These are phyloP conservation scores for Chymomyza costata DNA, from an alignment of 1,140 invertebrate species.

Conservation along the genomic window DNA sequence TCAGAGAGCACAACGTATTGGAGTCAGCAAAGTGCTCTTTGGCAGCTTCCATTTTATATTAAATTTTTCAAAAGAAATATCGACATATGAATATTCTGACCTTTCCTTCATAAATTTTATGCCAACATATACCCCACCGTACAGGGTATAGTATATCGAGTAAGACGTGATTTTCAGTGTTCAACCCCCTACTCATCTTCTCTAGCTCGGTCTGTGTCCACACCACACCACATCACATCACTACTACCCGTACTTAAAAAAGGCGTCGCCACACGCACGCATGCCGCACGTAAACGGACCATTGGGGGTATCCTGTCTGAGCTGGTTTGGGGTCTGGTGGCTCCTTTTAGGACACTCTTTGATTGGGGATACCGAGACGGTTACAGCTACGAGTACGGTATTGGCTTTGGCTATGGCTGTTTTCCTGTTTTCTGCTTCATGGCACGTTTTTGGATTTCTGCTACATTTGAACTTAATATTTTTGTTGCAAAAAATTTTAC, in stretches of 20 bases:
- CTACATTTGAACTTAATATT: constrained; percentile 74
- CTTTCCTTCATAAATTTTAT: constrained; percentile 61
- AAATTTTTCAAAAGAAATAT: constrained; percentile 55
- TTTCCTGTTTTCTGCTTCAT: constrained; percentile 62
- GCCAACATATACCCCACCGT: constrained; percentile 35
- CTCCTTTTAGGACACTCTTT: neutral
- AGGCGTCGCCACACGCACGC: constrained; percentile 8
- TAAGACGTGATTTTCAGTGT: constrained; percentile 64
- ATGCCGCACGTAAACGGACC: constrained; percentile 41
- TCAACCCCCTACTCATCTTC: neutral
- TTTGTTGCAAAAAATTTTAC: constrained; percentile 24
- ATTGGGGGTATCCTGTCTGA: constrained; percentile 9
- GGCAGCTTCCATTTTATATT: constrained; percentile 35
- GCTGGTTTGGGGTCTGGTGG: neutral
- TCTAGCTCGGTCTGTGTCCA: neutral
- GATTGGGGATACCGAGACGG: neutral
- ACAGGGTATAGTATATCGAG: too few species aligned
- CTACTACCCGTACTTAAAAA: constrained; percentile 29
- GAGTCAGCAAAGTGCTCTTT: too few species aligned
- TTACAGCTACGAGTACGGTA: neutral
- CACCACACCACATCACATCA: constrained; percentile 6
- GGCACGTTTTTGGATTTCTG: constrained; percentile 71
- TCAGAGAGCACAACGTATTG: too few species aligned
- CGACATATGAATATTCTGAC: constrained; percentile 68
- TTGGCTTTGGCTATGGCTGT: neutral